Percentiles rank a stretch among this genome's conserved stretches.
Conservation (phyloP, 2,113 vertebrate species). For the Barnardius zonarius region DNA sequence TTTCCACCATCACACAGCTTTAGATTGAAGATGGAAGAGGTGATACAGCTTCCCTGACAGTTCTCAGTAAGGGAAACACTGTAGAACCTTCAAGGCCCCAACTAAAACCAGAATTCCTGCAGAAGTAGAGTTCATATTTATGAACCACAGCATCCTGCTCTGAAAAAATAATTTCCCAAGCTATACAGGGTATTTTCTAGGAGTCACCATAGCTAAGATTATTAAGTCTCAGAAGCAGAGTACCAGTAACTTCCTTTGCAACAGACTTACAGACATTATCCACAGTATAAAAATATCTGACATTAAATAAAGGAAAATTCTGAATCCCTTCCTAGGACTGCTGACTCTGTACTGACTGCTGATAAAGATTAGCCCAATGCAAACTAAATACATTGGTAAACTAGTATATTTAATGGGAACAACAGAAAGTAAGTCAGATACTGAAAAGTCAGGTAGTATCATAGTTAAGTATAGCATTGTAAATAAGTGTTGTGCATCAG, state of each 20-base stretch:
- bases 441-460: not conserved
- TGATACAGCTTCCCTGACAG: not conserved
- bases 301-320: not conserved
- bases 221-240: not conserved
- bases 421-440: not conserved
- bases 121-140: not conserved
- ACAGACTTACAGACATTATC: not conserved
- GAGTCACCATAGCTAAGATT: not conserved
- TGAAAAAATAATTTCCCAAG: not conserved
- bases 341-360: not conserved
- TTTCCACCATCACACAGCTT: not conserved
- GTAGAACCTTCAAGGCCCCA: not conserved
- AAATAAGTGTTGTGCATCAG: not conserved
- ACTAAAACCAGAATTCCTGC: not conserved
- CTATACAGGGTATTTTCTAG: not conserved
- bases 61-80: not conserved
- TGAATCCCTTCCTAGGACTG: not conserved
- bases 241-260: not conserved
- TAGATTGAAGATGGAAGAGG: not conserved
- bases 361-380: not conserved
- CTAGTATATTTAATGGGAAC: not conserved
- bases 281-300: not conserved
- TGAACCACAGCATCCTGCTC: not conserved
- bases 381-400: not conserved
- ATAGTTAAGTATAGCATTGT: not conserved